phyloP scores from a whole-genome alignment of 37 sponge, comb jelly and placozoan genomes.

The Hormiphora californensis region DNA sequence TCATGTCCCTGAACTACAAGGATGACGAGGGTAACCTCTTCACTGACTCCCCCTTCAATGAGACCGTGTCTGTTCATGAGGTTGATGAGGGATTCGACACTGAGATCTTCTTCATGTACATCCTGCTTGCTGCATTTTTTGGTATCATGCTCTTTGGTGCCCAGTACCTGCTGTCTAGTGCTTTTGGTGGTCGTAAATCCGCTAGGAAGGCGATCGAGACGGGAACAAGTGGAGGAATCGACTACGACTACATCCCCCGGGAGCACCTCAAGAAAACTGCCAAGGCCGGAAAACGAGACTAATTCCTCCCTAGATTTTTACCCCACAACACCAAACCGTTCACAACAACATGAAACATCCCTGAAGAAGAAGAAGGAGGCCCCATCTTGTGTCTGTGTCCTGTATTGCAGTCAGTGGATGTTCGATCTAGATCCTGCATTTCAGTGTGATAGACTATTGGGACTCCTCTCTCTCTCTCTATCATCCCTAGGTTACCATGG shows the following conservation, averaged over 20 bases:
- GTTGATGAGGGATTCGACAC: slow-evolving; percentile 85
- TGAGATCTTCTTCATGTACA: slow-evolving; percentile 59
- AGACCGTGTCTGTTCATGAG: slow-evolving; percentile 85
- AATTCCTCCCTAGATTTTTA: too few relatives aligned
- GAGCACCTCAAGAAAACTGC: slow-evolving; percentile 36
- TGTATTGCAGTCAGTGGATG: slow-evolving; percentile 21
- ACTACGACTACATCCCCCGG: slow-evolving; percentile 45
- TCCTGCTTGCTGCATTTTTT: slow-evolving; percentile 30
- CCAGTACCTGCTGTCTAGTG: slow-evolving; percentile 39
- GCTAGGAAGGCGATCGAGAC: background rate
- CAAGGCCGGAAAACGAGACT: slow-evolving; percentile 9
- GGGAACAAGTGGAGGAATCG: slow-evolving; percentile 18
- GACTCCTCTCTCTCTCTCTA: too few relatives aligned
- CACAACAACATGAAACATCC: too few relatives aligned
- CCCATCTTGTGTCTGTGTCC: too few relatives aligned
- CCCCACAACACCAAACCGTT: background rate
- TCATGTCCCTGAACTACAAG: slow-evolving; percentile 14
- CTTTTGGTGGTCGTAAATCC: background rate
- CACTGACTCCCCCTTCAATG: slow-evolving; percentile 86
- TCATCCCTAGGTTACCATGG: too few relatives aligned
- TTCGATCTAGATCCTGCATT: background rate
- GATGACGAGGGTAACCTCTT: slow-evolving; percentile 72
- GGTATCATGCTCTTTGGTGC: slow-evolving; percentile 13
- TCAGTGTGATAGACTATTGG: background rate
- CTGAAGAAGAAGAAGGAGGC: too few relatives aligned